Evolutionary conservation across 2,797 vertebrate genomes (phyloP).

Genomic region (Leptodactylus fallax): DNA sequence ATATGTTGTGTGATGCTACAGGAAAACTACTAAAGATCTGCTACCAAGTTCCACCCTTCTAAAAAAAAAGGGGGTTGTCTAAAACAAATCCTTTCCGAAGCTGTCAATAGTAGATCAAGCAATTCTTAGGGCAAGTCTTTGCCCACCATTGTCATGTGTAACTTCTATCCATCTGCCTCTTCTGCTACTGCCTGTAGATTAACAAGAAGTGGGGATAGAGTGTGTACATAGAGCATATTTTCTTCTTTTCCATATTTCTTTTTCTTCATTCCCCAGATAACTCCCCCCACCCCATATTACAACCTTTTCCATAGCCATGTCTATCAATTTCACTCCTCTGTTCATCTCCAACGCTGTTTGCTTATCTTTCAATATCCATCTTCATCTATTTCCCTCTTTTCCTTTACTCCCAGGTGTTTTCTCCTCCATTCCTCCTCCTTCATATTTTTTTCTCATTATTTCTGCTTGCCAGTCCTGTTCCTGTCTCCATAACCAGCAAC

Average conservation of each 20-base stretch:
- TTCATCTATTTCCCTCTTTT: not conserved
- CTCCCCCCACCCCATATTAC: not conserved
- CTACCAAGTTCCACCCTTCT: too few species aligned
- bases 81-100: too few species aligned
- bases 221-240: too few species aligned
- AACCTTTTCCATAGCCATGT: not conserved
- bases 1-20: too few species aligned
- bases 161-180: not conserved
- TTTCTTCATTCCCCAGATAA: not conserved
- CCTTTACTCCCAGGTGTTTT: too few species aligned
- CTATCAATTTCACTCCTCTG: not conserved
- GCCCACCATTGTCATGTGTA: not conserved
- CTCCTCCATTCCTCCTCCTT: not conserved
- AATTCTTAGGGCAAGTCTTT: not conserved
- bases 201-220: too few species aligned
- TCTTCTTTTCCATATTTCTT: not conserved
- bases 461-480: slow-evolving; percentile 24
- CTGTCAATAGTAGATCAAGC: not conserved
- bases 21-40: too few species aligned
- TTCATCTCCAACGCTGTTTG: not conserved
- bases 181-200: too few species aligned
- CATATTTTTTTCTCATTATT: slow-evolving; percentile 7
- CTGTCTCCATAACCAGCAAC: slow-evolving; percentile 23
- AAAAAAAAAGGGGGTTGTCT: too few species aligned
- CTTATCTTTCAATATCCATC: slow-evolving; percentile 2